Evolutionary conservation across 1,140 invertebrate species (phyloP).

Genomic region (Macrobrachium nipponense): DNA sequence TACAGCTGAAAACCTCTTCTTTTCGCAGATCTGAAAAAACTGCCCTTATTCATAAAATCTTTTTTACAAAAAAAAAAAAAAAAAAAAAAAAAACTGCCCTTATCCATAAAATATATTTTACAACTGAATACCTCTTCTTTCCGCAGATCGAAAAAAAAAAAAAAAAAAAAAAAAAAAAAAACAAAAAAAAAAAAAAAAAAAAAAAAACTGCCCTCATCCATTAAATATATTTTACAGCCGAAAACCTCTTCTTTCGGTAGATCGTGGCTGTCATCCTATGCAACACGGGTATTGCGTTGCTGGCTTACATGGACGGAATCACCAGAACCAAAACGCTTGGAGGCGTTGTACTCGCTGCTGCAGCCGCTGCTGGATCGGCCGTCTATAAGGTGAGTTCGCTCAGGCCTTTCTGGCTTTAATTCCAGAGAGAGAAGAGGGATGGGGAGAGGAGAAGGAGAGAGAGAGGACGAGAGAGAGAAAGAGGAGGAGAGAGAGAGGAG

Average conservation of each 20-base stretch:
- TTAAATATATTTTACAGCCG: not conserved
- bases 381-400: constrained; percentile 84
- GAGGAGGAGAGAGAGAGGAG: not conserved
- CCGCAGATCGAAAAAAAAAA: constrained; percentile 76
- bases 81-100: no score
- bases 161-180: no score
- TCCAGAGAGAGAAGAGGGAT: not conserved
- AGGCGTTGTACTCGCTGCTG: constrained; percentile 89
- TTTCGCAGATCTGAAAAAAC: constrained; percentile 81
- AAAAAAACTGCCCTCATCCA: not conserved
- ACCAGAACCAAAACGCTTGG: constrained; percentile 89
- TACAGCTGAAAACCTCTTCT: not conserved
- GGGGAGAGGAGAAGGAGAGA: not conserved
- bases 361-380: constrained; percentile 88
- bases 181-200: no score
- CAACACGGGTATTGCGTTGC: constrained; percentile 91
- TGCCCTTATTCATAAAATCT: not conserved
- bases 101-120: not conserved
- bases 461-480: not conserved
- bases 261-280: constrained; percentile 95
- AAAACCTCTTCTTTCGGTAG: constrained; percentile 70
- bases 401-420: no score
- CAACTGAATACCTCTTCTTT: not conserved
- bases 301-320: constrained; percentile 96
- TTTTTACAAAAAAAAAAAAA: no score